Conservation (phyloP, 2,888 invertebrate species). For the Lithophane semibrunnea region DNA sequence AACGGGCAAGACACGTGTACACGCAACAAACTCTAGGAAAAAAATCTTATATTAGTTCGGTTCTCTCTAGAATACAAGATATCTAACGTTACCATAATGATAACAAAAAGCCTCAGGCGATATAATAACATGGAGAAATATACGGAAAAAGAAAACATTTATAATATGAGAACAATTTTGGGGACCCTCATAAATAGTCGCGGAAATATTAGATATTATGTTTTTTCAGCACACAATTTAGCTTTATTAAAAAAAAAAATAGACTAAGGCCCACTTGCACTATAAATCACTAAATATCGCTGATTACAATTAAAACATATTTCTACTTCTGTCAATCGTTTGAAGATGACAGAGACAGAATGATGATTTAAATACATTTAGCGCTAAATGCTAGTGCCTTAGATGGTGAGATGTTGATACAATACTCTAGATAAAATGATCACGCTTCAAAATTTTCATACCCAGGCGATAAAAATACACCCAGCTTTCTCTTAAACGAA, state of each 20-base stretch:
- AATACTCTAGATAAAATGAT: constrained; percentile 23
- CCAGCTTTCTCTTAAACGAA: constrained; percentile 28
- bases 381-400: too few relatives aligned
- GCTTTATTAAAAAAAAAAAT: not conserved
- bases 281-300: not conserved
- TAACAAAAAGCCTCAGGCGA: not conserved
- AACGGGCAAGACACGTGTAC: too few relatives aligned
- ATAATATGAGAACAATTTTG: not conserved
- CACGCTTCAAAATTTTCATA: constrained; percentile 1
- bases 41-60: not conserved
- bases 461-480: constrained; percentile 25
- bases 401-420: not conserved
- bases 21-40: not conserved
- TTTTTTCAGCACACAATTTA: not conserved
- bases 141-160: not conserved
- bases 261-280: not conserved
- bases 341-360: too few relatives aligned
- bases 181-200: not conserved
- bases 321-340: too few relatives aligned
- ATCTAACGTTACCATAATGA: constrained; percentile 10
- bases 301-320: too few relatives aligned
- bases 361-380: too few relatives aligned
- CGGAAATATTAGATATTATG: not conserved
- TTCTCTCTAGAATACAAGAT: constrained; percentile 2
- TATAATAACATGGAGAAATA: constrained; percentile 6